Base-by-base conservation (phyloP, 2,888 invertebrate species). In the Tachina lurida region DNA sequence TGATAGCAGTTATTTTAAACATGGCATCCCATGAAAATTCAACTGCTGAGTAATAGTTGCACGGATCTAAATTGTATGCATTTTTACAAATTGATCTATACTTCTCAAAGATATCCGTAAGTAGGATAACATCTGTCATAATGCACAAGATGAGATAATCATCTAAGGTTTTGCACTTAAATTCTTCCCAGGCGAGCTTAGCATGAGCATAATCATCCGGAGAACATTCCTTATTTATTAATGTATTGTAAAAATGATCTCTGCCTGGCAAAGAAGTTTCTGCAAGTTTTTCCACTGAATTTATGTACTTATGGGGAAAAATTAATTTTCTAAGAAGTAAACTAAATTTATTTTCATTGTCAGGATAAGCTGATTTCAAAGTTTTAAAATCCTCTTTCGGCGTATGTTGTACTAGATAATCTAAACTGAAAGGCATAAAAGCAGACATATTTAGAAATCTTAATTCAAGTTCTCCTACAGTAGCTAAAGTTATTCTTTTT, bases 11-110 rank as follows among this genome's bases (percentile, higher is more conserved):
- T 54, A 83, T 78, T 87, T 91, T 92, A 7, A 92, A 80, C 90
- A 91, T 90, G 0, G 90, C 89, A 86, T 91, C 91, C 87, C 88
- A 92, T 19, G 90, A 84, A 31, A 91, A 85, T 1, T 90, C 77
- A 13, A 60, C 43, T 10, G 67, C 43, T 15, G 41, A 65, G 17
- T 58, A 60, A 52, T 73, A 67, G 22, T 83, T 65, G 47, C 77
- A 67, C 4, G 71, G 19, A 73, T 83, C 77, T 31, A 83, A 58
- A 13, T 65, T 60, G 31, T 77, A 60, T 15, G 49, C 65, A 12
- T n/a, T 19, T 65, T 73, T 65, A 15, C 83, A 83, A 43, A 87
- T 63, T 19, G 80, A 71, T 67, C 90, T 75, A 84, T 90, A 91
- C 84, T 90, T 89, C 88, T 91, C 89, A 88, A 91, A 91, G 17